These are phyloP conservation scores for Peribatodes rhomboidaria DNA, from an alignment of 2,888 invertebrate species.

Conservation along the genomic window DNA sequence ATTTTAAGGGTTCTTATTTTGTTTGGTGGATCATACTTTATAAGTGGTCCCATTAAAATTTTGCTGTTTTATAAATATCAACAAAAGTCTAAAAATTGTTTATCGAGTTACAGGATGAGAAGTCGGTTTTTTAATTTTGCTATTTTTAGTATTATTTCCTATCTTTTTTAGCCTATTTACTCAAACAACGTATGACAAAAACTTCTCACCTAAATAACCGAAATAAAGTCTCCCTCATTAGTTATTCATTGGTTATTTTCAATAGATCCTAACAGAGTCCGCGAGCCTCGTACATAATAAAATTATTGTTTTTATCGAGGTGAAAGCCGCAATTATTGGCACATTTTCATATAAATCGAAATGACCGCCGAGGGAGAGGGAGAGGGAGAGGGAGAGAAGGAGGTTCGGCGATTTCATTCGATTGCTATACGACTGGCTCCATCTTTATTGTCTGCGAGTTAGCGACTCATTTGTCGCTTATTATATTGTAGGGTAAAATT, in stretches of 20 bases:
- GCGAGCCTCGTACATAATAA: slow-evolving; percentile 24
- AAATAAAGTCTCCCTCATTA: neutral
- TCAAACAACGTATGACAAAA: neutral
- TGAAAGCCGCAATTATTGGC: slow-evolving; percentile 46
- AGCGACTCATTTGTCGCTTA: slow-evolving; percentile 37
- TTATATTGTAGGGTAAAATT: slow-evolving; percentile 9
- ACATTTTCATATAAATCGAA: slow-evolving; percentile 54
- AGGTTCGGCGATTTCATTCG: slow-evolving; percentile 44
- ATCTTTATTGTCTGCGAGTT: slow-evolving; percentile 50
- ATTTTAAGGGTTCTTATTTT: too few relatives aligned
- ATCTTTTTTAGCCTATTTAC: too few relatives aligned
- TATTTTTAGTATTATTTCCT: too few relatives aligned
- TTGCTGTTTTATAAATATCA: too few relatives aligned
- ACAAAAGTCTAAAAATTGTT: too few relatives aligned
- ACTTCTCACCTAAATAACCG: neutral
- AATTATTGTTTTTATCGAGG: slow-evolving; percentile 46
- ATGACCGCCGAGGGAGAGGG: slow-evolving; percentile 39
- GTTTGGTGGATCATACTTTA: too few relatives aligned
- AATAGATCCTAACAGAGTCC: slow-evolving; percentile 27
- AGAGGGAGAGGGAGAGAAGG: too few relatives aligned
- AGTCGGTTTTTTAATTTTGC: too few relatives aligned
- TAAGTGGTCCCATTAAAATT: too few relatives aligned
- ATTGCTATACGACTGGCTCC: slow-evolving; percentile 46
- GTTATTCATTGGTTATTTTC: slow-evolving; percentile 23
- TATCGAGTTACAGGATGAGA: too few relatives aligned